Percentiles rank a stretch among this genome's conserved stretches.
Conservation (phyloP, 2,888 invertebrate genomes). For the Ditula angustiorana region DNA sequence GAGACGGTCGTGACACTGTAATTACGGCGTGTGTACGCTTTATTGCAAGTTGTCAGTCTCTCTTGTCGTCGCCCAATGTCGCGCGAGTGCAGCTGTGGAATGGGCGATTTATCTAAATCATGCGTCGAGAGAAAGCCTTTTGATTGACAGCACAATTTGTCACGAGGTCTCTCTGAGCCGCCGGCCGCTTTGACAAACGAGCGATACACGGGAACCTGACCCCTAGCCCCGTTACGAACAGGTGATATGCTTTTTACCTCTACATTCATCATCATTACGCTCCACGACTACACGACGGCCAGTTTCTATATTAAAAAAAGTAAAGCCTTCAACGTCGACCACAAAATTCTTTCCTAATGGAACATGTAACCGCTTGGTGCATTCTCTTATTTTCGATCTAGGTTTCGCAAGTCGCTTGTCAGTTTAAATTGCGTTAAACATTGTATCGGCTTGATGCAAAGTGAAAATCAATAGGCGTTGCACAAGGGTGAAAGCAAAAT, state of each 20-base stretch:
- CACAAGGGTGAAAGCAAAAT: constrained; percentile 37
- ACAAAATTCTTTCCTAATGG: constrained; percentile 26
- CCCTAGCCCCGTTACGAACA: constrained; percentile 32
- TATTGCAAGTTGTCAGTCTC: constrained; percentile 1
- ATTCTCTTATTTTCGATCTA: constrained; percentile 26
- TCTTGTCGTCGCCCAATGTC: background rate
- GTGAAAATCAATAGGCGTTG: constrained; percentile 37
- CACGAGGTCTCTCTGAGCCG: constrained; percentile 8
- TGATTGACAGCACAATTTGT: constrained; percentile 36
- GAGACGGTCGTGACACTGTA: constrained; percentile 8
- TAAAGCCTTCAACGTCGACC: constrained; percentile 32
- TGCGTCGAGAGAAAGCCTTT: constrained; percentile 24
- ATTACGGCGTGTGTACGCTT: constrained; percentile 6
- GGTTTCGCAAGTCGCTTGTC: constrained; percentile 35
- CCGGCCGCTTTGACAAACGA: constrained; percentile 29
- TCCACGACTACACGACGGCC: constrained; percentile 9
- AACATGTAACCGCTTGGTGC: constrained; percentile 26
- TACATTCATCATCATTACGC: constrained; percentile 33
- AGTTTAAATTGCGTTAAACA: constrained; percentile 37
- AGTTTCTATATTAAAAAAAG: constrained; percentile 33
- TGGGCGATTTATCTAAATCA: constrained; percentile 27
- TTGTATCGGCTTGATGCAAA: constrained; percentile 30
- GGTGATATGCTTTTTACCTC: constrained; percentile 38
- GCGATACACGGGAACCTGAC: constrained; percentile 24
- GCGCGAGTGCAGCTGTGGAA: background rate